A percentile compares a stretch with the other conserved stretches of the same genome.
Conservation (phyloP, 2,797 vertebrate genomes). For the Lepilemur ruficaudatus region DNA sequence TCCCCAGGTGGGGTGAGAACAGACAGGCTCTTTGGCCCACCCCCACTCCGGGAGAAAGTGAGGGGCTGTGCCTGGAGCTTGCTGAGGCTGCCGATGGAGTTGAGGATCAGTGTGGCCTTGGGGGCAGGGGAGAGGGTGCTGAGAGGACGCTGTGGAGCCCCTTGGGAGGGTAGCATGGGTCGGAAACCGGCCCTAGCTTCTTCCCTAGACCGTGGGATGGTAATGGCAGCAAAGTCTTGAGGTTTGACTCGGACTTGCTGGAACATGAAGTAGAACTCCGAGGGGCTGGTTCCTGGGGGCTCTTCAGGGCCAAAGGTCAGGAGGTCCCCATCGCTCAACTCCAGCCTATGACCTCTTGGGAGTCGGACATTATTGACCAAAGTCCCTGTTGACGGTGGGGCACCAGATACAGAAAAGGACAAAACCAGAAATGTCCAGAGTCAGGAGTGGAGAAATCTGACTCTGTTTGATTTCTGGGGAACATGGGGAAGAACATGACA, state of each 20-base stretch:
- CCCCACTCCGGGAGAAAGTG: constrained; percentile 81
- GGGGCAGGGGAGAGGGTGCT: constrained; percentile 59
- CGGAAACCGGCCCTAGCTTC: constrained; percentile 76
- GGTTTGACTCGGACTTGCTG: constrained; percentile 94
- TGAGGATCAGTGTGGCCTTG: constrained; percentile 92
- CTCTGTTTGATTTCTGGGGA: neutral
- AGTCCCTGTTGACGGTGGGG: constrained; percentile 85
- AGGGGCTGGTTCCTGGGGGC: constrained; percentile 74
- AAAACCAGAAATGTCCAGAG: constrained; percentile 2
- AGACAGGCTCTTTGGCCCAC: constrained; percentile 28
- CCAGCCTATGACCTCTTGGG: constrained; percentile 86
- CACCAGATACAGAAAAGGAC: neutral
- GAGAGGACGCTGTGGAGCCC: constrained; percentile 79
- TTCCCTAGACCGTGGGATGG: constrained; percentile 86
- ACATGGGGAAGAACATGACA: neutral
- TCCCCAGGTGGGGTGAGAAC: neutral
- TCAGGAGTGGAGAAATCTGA: neutral
- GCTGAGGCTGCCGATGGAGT: constrained; percentile 95
- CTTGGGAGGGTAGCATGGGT: constrained; percentile 77
- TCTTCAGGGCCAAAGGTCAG: constrained; percentile 88
- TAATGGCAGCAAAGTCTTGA: constrained; percentile 94
- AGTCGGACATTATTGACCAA: constrained; percentile 93
- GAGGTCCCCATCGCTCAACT: constrained; percentile 92
- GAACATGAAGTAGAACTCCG: constrained; percentile 95
- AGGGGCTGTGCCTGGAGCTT: constrained; percentile 91